Base-by-base conservation (phyloP, 2,888 invertebrate genomes). In the Blera fallax region DNA sequence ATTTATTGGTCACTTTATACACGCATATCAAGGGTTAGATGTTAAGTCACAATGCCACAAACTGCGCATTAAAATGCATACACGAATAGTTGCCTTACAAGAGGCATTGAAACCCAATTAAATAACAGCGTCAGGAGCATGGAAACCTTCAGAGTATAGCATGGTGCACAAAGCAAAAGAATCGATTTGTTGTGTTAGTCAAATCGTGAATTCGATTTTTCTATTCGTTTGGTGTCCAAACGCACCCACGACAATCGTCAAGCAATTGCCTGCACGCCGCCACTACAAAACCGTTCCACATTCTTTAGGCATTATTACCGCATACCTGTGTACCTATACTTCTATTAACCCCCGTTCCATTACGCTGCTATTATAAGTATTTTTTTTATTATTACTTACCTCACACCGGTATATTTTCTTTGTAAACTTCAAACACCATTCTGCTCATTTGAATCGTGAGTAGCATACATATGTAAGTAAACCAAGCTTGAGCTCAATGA, bases 211-310 rank as follows among this genome's bases (percentile, higher is more conserved):
- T 77, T 70, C 69, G 56, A 54, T 69, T 65, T 67, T 72, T 72
- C 29, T 72, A 52, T 72, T 45, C 34, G 43, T 50, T 34, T 3
- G n/a, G 34, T 72, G 62, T 64, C 24, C 77, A 43, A 69, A 83
- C 73, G 83, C 79, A 73, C 83, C 79, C 83, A 83, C 83, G 50
- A 78, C 60, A 72, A 67, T 58, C 40, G 34, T 58, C 48, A 65
- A 27, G 21, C 60, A 27, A 50, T 34, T 10, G 45, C 40, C 21
- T 48, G 29, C 32, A 10, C 18, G 21, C 64, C 58, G 58, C 65
- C 27, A 74, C 45, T 34, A 69, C 54, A 27, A 50, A 62, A 34
- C 65, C 58, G 16, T 29, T 48, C 70, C 14, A 58, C 40, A 73
- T 77, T 70, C 58, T 52, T 65, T 52, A 50, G 11, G 11, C 73